A percentile compares a stretch with the other conserved stretches of the same genome.
Evolutionary conservation across 1,140 invertebrate species (phyloP).

Genomic region (Drosophila grimshawi): DNA sequence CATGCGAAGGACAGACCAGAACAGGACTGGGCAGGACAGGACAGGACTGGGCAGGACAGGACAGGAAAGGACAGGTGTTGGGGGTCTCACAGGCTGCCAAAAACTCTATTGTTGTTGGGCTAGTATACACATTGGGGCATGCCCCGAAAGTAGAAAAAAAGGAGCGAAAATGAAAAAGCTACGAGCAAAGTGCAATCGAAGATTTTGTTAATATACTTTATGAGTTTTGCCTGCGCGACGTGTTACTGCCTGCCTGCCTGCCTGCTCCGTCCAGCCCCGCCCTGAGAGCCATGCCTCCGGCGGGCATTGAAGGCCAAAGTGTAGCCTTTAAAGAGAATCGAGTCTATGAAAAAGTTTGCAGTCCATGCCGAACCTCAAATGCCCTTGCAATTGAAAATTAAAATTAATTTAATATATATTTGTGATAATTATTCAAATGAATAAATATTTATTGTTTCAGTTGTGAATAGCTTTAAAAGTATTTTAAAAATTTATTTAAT

Average conservation of each 20-base stretch:
- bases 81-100: neutral
- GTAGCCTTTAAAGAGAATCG: constrained; percentile 24
- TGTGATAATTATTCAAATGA: too few relatives aligned
- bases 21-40: too few relatives aligned
- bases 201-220: constrained; percentile 78
- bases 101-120: constrained; percentile 1
- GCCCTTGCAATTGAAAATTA: neutral
- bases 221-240: constrained; percentile 67
- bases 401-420: too few relatives aligned
- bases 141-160: constrained; percentile 7
- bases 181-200: constrained; percentile 77
- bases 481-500: too few relatives aligned
- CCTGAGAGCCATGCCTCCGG: constrained; percentile 6
- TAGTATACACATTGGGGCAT: constrained; percentile 19
- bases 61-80: constrained; percentile 6
- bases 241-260: constrained; percentile 46
- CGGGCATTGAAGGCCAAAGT: constrained; percentile 42
- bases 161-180: constrained; percentile 28
- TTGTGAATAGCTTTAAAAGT: too few relatives aligned
- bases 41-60: too few relatives aligned
- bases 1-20: constrained; percentile 43
- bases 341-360: neutral
- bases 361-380: neutral
- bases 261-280: neutral
- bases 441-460: too few relatives aligned